phyloP scores from a whole-genome alignment of 2,888 invertebrate species.

The Frankliniella fusca region DNA sequence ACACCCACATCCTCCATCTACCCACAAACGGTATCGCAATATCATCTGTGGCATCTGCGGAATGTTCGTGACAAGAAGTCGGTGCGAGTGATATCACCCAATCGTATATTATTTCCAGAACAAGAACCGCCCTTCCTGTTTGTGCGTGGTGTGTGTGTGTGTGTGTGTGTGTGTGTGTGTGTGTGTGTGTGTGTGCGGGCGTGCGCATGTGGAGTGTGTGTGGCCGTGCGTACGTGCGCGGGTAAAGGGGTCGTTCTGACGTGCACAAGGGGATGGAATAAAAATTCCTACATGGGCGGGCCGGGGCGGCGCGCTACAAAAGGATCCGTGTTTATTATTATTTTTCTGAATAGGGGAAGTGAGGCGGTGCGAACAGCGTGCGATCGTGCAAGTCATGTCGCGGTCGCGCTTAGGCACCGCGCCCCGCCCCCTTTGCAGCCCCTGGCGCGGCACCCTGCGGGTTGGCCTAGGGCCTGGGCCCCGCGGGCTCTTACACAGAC shows the following conservation, averaged over 20 bases:
- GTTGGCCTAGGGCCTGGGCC: too few relatives aligned
- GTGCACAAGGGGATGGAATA: not conserved
- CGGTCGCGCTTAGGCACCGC: not conserved
- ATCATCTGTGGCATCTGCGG: too few relatives aligned
- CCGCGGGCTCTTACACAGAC: too few relatives aligned
- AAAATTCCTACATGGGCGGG: not conserved
- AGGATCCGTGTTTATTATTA: not conserved
- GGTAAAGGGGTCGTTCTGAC: not conserved
- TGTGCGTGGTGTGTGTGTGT: too few relatives aligned
- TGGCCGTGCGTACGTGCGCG: not conserved
- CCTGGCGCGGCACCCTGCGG: too few relatives aligned
- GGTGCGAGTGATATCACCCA: too few relatives aligned
- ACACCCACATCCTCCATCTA: too few relatives aligned
- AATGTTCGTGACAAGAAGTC: too few relatives aligned
- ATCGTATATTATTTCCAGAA: too few relatives aligned
- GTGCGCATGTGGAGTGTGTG: not conserved
- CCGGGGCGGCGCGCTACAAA: not conserved
- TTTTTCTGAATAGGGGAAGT: not conserved
- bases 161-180: not conserved
- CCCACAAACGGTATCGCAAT: too few relatives aligned
- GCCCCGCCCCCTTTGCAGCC: not conserved
- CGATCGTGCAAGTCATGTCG: not conserved
- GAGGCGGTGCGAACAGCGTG: not conserved
- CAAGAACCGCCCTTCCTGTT: too few relatives aligned
- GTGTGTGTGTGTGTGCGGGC: not conserved